phyloP scores from a whole-genome alignment of 1,140 invertebrate species.

The Drosophila busckii region DNA sequence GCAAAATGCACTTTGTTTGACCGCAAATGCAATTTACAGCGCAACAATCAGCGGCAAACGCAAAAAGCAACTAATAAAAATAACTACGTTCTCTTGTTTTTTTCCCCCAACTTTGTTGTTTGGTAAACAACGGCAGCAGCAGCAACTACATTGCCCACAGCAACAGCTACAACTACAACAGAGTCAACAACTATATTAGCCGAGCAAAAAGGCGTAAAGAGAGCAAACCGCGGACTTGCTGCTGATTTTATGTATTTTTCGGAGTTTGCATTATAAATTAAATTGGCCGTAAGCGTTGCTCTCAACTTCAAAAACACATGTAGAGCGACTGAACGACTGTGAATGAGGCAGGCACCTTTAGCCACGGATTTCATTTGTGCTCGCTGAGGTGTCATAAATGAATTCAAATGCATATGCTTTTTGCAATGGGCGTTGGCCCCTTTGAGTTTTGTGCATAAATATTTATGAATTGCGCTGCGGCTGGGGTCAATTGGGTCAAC shows the following conservation, averaged over 20 bases:
- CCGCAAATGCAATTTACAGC: constrained; percentile 71
- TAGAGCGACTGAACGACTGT: not conserved
- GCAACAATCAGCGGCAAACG: constrained; percentile 55
- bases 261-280: constrained; percentile 64
- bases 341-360: not conserved
- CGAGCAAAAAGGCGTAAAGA: not conserved
- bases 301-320: too few relatives aligned
- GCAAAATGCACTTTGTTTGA: constrained; percentile 44
- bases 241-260: constrained; percentile 48
- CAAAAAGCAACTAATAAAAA: constrained; percentile 55
- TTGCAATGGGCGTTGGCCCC: constrained; percentile 1
- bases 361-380: constrained; percentile 27
- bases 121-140: constrained; percentile 23
- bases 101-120: constrained; percentile 31
- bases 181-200: constrained; percentile 47
- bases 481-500: too few relatives aligned
- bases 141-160: constrained; percentile 34
- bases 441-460: constrained; percentile 13
- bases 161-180: constrained; percentile 17
- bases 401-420: constrained; percentile 45
- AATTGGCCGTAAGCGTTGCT: constrained; percentile 46
- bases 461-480: too few relatives aligned
- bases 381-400: constrained; percentile 49
- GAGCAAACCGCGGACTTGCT: constrained; percentile 1
- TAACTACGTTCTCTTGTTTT: too few relatives aligned